Evolutionary conservation across 2,113 vertebrate genomes (phyloP).

Genomic region (Neolamprologus toae): DNA sequence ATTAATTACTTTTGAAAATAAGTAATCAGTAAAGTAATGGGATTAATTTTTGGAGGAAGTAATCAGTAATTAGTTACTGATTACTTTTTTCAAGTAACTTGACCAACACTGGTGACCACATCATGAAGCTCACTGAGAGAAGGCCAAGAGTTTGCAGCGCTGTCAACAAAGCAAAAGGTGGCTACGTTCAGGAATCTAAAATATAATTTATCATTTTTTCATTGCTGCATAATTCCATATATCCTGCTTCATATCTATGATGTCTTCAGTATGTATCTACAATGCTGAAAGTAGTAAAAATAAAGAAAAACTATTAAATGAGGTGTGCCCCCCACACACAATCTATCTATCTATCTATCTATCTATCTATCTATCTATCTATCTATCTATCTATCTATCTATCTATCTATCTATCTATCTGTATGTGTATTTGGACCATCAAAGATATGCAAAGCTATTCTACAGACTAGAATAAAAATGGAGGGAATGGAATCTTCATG

Average conservation of each 20-base stretch:
- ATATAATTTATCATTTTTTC: background rate
- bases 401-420: accelerated
- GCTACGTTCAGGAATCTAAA: background rate
- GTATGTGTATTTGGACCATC: background rate
- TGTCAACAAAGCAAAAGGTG: background rate
- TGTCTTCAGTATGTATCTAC: background rate
- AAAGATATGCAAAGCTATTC: background rate
- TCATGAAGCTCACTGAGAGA: background rate
- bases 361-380: background rate
- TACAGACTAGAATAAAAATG: background rate
- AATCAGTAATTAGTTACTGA: too few relatives aligned
- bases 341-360: background rate
- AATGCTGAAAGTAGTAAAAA: background rate
- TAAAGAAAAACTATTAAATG: background rate
- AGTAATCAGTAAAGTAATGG: too few relatives aligned
- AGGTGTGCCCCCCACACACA: too few relatives aligned
- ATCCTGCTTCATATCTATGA: background rate
- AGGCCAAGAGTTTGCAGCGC: background rate
- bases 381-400: accelerated
- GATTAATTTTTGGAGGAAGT: too few relatives aligned
- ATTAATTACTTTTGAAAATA: too few relatives aligned
- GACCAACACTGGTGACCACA: background rate
- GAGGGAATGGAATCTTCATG: background rate
- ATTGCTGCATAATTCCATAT: background rate
- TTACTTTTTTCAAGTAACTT: too few relatives aligned